Evolutionary conservation across 2,797 vertebrate genomes (phyloP).

Genomic region (Glyptemys insculpta): DNA sequence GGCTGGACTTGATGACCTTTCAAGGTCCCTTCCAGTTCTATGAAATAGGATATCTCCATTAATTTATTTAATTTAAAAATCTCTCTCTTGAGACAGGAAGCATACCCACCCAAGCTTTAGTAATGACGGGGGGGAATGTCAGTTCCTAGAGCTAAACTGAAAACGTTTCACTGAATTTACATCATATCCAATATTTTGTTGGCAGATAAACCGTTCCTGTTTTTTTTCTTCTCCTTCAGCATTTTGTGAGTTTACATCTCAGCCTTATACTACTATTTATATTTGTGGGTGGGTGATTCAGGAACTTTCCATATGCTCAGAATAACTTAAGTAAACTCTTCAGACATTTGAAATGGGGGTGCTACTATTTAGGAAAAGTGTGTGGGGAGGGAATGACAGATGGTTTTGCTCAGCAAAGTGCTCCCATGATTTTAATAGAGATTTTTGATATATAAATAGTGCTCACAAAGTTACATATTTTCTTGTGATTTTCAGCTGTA

Average conservation of each 20-base stretch:
- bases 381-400: slow-evolving; percentile 61
- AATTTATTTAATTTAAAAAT: too few species aligned
- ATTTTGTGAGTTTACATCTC: slow-evolving; percentile 36
- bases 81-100: neutral
- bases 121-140: slow-evolving; percentile 23
- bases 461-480: slow-evolving; percentile 60
- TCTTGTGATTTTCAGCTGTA: slow-evolving; percentile 62
- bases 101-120: neutral
- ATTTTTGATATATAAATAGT: slow-evolving; percentile 69
- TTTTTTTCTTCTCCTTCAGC: slow-evolving; percentile 18
- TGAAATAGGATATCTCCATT: too few species aligned
- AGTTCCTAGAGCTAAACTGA: neutral
- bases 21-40: too few species aligned
- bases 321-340: slow-evolving; percentile 71
- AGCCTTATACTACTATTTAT: slow-evolving; percentile 44
- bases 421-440: slow-evolving; percentile 70
- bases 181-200: neutral
- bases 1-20: too few species aligned
- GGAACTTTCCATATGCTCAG: slow-evolving; percentile 68
- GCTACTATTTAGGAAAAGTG: slow-evolving; percentile 57
- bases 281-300: slow-evolving; percentile 36
- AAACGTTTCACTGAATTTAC: fast-evolving
- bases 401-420: slow-evolving; percentile 68
- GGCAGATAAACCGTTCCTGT: neutral
- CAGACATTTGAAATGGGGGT: slow-evolving; percentile 65